Evolutionary conservation across 2,797 vertebrate genomes (phyloP), one percentile per base, ranked within the genome.

Genomic region (Sebastes diaconus): DNA sequence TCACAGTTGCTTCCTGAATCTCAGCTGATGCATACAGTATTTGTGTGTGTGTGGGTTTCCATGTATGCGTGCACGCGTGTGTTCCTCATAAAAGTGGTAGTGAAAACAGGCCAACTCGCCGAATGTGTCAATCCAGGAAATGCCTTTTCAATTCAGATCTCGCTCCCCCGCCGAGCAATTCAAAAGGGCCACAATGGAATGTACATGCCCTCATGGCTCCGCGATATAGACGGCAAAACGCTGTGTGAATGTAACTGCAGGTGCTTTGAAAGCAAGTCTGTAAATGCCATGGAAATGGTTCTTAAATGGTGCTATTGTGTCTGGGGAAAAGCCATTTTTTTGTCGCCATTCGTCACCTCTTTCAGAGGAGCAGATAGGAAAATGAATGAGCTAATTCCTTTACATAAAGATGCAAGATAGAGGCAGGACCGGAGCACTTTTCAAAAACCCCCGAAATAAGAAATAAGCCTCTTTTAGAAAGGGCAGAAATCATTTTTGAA

Each of bases 141-240:
- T 74, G 42, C 34, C 22, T 75, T 85, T 83, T 65, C 69, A 79
- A 83, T 75, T 87, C 73, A 61, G 67, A 85, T 84, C 25, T 22
- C 4, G 1, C 64, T 30, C 77, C 76, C 87, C 88, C 13, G 59
- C 73, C 67, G 85, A 57, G 87, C 65, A 79, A 86, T 90, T 88
- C 85, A 87, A 68, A 67, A 22, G 3, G 34, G 69, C 61, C 74
- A 85, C 87, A 85, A 81, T 83, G 69, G 58, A 85, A 85, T 55
- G 75, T 46, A 63, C 54, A 79, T 66, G 61, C 61, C 58, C 36
- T 42, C 67, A 64, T 61, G 77, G 59, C 22, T 39, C 58, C 20
- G 24, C 64, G 39, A 77, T 80, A 67, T 66, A 75, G 74, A 64
- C 27, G 20, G 71, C 58, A 84, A 84, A 90, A 84, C 34, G 74